Evolutionary conservation across 2,797 vertebrate genomes (phyloP).

Genomic region (Tokudaia tokunoshimensis): DNA sequence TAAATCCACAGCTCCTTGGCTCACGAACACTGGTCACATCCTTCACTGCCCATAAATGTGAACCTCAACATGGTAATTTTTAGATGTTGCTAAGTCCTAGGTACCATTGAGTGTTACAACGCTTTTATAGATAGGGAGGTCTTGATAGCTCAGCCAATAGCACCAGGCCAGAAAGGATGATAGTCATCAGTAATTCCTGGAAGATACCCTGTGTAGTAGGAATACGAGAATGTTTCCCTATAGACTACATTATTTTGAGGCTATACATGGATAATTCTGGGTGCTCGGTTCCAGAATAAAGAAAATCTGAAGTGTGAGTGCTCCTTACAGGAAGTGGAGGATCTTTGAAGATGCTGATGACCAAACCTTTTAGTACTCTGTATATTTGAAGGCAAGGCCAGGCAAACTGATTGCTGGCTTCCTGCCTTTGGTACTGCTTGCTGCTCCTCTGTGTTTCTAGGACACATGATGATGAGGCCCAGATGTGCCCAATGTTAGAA

Average conservation of each 20-base stretch:
- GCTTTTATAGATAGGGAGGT: not conserved
- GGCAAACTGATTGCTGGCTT: not conserved
- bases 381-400: not conserved
- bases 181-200: not conserved
- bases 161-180: not conserved
- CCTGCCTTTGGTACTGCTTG: not conserved
- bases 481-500: not conserved
- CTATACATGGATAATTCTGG: too few relatives aligned
- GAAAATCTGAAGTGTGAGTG: not conserved
- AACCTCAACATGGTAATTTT: not conserved
- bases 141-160: not conserved
- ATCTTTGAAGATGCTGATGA: not conserved
- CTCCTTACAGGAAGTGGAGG: not conserved
- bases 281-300: not conserved
- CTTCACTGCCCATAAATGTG: not conserved
- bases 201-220: not conserved
- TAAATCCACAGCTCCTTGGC: not conserved
- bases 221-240: not conserved
- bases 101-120: too few relatives aligned
- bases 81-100: not conserved
- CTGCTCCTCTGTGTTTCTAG: not conserved
- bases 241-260: not conserved
- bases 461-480: not conserved
- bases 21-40: not conserved
- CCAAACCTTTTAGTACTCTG: not conserved